Evolutionary conservation across 2,797 vertebrate genomes (phyloP), one percentile per base, ranked within the genome.

Genomic region (Xiphophorus birchmanni): DNA sequence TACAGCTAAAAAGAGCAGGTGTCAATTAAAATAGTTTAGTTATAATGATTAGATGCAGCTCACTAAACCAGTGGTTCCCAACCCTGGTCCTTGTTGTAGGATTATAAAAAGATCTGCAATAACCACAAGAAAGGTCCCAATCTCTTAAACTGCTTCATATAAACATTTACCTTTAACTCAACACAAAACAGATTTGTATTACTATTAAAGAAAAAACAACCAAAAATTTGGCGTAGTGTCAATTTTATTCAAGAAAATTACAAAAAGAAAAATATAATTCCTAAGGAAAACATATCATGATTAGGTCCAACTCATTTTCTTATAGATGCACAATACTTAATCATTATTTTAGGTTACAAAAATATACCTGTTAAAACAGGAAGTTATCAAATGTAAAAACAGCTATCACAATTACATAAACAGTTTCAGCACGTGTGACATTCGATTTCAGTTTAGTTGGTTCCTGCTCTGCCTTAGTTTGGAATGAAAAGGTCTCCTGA

Each of bases 331-430:
- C 80, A 90, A 81, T 86, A 82, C 74, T 83, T 45, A 40, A 82
- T 79, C 89, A 93, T 92, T 90, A 92, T 74, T 63, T 89, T 90
- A 90, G 79, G n/a, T 76, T 78, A 86, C 58, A 86, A 87, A 76
- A 91, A 85, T 37, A 45, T 86, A 89, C 85, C 82, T 90, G 86
- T 91, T 92, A 92, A 85, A 94, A 78, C 89, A 93, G 90, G 86
- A 78, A 56, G 91, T 85, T 82, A 82, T 90, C 77, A 80, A 47
- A 47, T 73, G 87, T 86, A 80, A 56, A 5, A 60, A 85, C 83
- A 76, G 50, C 37, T 50, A 58, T 75, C 74, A 89, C 85, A 86
- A 88, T 82, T 73, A 58, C 77, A 88, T 47, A 45, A 78, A 91
- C 79, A 91, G 87, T 75, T 90, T 90, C 86, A 80, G 81, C 23